Evolutionary conservation across 2,888 invertebrate species (phyloP).

Genomic region (Eupeodes latifasciatus): DNA sequence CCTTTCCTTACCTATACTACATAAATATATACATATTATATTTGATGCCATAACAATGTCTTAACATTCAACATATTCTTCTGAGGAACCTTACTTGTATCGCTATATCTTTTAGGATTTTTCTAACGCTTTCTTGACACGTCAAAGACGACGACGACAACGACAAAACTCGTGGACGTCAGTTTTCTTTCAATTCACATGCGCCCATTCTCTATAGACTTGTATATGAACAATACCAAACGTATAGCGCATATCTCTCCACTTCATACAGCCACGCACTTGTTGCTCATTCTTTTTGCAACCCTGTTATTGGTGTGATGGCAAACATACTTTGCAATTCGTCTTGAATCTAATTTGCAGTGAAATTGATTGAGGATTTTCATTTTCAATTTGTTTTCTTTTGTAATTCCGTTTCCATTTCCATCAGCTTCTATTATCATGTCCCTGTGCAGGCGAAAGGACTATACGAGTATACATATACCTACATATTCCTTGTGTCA

Average conservation of each 20-base stretch:
- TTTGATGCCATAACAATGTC: conserved; percentile 5
- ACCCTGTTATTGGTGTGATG: conserved; percentile 25
- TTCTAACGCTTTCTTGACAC: conserved; percentile 22
- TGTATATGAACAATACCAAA: not conserved
- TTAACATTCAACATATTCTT: not conserved
- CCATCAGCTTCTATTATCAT: conserved; percentile 49
- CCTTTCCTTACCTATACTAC: not conserved
- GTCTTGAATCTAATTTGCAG: conserved; percentile 71
- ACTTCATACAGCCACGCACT: not conserved
- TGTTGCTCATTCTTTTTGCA: conserved; percentile 10
- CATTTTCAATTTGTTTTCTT: conserved; percentile 73
- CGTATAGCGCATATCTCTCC: not conserved
- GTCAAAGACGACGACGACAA: not conserved
- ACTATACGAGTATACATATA: not conserved
- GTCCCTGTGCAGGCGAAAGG: conserved; percentile 37
- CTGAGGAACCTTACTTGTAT: not conserved
- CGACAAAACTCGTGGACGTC: not conserved
- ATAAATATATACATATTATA: too few relatives aligned
- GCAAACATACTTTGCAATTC: conserved; percentile 61
- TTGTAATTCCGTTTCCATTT: conserved; percentile 52
- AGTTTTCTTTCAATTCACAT: conserved; percentile 22
- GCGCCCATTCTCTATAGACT: not conserved
- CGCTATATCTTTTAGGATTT: conserved; percentile 2
- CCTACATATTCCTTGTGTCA: conserved; percentile 25
- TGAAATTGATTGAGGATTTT: conserved; percentile 73